A percentile compares a stretch with the other conserved stretches of the same genome.
phyloP scores from a whole-genome alignment of 2,888 invertebrate species.

The Sturmia bella region DNA sequence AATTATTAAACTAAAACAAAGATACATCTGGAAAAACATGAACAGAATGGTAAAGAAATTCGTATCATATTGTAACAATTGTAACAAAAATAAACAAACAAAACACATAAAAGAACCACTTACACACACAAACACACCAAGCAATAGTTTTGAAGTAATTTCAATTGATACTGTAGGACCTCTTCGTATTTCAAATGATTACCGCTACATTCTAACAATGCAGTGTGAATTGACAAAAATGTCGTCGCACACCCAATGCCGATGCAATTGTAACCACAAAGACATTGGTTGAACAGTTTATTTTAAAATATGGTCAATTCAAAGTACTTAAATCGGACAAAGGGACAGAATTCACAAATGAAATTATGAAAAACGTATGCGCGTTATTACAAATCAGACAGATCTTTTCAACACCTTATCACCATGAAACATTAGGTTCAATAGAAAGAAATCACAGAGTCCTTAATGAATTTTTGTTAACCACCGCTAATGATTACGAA shows the following conservation, averaged over 20 bases:
- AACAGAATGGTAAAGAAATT: background rate
- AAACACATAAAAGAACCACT: conserved; percentile 28
- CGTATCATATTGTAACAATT: conserved; percentile 5
- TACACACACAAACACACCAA: conserved; percentile 8
- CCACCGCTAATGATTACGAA: too few relatives aligned
- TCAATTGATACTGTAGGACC: conserved; percentile 9
- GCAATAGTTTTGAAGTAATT: conserved; percentile 3
- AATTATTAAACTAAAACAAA: background rate
- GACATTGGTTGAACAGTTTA: conserved; percentile 2
- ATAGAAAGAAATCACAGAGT: too few relatives aligned
- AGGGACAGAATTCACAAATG: background rate
- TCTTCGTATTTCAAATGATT: conserved; percentile 8
- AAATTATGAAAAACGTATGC: background rate
- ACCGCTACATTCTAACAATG: conserved; percentile 21
- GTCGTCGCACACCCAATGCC: too few relatives aligned
- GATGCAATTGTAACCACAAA: too few relatives aligned
- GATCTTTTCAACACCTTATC: background rate
- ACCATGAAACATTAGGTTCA: too few relatives aligned
- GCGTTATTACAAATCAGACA: background rate
- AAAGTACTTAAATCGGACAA: background rate
- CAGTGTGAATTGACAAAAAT: conserved; percentile 18
- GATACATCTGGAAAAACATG: too few relatives aligned
- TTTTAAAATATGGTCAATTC: background rate
- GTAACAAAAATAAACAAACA: conserved; percentile 31
- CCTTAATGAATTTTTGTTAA: too few relatives aligned